Base-by-base conservation (phyloP, 2,113 vertebrate genomes). In the Orthonyx spaldingii region DNA sequence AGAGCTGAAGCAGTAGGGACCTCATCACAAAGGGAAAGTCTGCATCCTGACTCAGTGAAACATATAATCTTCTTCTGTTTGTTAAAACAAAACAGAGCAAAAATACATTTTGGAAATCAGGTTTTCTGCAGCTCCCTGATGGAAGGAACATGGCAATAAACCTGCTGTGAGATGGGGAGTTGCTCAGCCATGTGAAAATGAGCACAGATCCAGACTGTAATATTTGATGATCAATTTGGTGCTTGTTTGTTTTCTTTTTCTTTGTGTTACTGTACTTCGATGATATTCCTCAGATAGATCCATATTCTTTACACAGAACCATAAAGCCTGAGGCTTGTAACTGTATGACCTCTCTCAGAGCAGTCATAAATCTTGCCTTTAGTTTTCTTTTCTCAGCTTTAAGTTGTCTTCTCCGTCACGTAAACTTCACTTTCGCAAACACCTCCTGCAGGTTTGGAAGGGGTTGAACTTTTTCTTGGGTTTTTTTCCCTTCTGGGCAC, bases 1-100 rank as follows among this genome's bases (percentile, higher is more conserved):
- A 86, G 85, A 85, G 23, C 47, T 95, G 79, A 94, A 95, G 63
- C 70, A 88, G 35, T 76, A 63, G 91, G 75, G 35, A 91, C 82
- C 47, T 84, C 79, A 75, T 77, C 90, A 93, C 63, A 90, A 83
- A 77, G 32, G 14, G 53, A 74, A 83, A 80, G 79, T 74, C 50
- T 94, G 68, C 28, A 76, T 80, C 81, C 42, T 50, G 57, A 63
- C 75, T 95, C 82, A 94, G 66, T 81, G 81, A 93, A 96, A 95
- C 85, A 66, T 88, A 44, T 86, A 90, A 94, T 96, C 63, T 80
- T 96, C 93, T 78, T 79, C 75, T 83, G 50, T 83, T 84, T 90
- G 70, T 72, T 95, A 69, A 84, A 94, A 87, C 49, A 91, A 95
- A 94, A 74, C 63, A 79, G 33, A 6, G 8, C 30, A 89, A 93